Evolutionary conservation across 2,113 vertebrate species (phyloP), one percentile per base, ranked within the genome.

Genomic region (Corythornis vintsioides): DNA sequence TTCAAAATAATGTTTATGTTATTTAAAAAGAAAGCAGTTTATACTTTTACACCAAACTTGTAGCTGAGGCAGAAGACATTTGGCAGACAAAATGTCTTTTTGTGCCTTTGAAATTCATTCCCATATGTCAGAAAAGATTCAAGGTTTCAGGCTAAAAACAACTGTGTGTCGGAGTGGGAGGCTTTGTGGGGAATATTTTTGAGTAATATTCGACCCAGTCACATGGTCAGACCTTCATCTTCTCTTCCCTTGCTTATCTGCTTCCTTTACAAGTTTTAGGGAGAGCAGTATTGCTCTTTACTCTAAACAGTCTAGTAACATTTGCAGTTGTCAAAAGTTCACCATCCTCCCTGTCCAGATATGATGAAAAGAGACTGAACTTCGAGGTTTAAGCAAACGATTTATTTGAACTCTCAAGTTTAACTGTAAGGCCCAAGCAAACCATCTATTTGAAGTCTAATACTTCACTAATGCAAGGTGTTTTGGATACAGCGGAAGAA

Each of bases 1-100:
- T 88, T 94, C 90, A 94, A 93, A 93, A 74, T 95, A 88, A 83
- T 96, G 94, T 96, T 96, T 95, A 96, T 94, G 92, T 96, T 96
- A 95, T 96, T 95, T 93, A 75, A 82, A 93, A 96, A 93, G 90
- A 94, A 96, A 96, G 90, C 96, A 96, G 94, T 96, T 95, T 96
- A 96, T 95, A 92, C 93, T 95, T 96, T 93, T 95, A 96, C 88
- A 94, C 88, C 65, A 95, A 96, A 96, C 92, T 96, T 94, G 83
- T 94, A 95, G 87, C 95, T 96, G 87, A 67, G 89, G 96, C 84
- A 94, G 82, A 92, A 96, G 96, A 96, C 81, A 89, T 92, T 96
- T 96, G 94, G 95, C 96, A 95, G 95, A 89, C 72, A 89, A 95
- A 96, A 96, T 94, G 83, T 94, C 87, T 92, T 95, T 96, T 92